phyloP scores from a whole-genome alignment of 92 coral and sea anemone species.

The Plumapathes pennacea region DNA sequence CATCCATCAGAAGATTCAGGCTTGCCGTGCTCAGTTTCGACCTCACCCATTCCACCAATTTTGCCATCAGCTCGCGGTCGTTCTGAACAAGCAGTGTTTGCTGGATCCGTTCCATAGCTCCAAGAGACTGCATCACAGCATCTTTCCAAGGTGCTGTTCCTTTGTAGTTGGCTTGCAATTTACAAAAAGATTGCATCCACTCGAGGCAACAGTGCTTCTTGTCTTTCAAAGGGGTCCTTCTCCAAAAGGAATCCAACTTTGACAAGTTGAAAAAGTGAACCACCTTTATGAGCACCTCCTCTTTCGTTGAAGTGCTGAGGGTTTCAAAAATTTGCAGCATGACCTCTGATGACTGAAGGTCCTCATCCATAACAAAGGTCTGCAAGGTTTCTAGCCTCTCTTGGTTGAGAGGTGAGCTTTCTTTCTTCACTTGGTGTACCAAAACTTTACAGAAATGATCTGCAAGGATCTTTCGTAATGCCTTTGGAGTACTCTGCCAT shows the following conservation, averaged over 20 bases:
- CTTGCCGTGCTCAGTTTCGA: conserved; percentile 6
- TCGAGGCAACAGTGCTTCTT: neutral
- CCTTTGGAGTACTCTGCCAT: conserved; percentile 52
- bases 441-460: conserved; percentile 33
- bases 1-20: conserved; percentile 23
- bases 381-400: conserved; percentile 8
- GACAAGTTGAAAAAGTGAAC: neutral
- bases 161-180: neutral
- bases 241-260: neutral
- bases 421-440: conserved; percentile 6
- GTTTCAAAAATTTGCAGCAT: neutral
- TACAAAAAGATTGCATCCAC: too few relatives aligned
- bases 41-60: conserved; percentile 4
- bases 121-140: conserved; percentile 2
- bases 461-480: conserved; percentile 32
- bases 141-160: neutral
- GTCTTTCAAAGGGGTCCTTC: neutral
- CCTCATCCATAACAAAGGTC: conserved; percentile 23
- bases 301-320: neutral
- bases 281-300: neutral
- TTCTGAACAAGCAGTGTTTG: conserved; percentile 1
- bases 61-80: neutral
- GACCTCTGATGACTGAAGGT: conserved; percentile 16
- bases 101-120: conserved; percentile 5
- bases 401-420: neutral